These are phyloP conservation scores for Hycleus cichorii DNA, from an alignment of 1,140 invertebrate genomes.

Conservation along the genomic window DNA sequence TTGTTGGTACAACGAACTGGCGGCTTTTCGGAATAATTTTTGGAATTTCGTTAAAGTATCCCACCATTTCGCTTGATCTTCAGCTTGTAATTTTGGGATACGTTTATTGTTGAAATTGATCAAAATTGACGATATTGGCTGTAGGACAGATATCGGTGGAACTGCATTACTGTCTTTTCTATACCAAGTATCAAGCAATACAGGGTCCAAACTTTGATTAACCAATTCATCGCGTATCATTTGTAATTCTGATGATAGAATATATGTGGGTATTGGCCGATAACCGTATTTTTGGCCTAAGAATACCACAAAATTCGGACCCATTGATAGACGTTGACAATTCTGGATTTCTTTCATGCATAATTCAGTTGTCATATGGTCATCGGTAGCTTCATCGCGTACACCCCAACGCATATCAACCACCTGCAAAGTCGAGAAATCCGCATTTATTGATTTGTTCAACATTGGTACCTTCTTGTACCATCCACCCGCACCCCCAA, in stretches of 20 bases:
- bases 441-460: slow-evolving; percentile 10
- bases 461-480: slow-evolving; percentile 22
- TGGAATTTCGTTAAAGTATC: slow-evolving; percentile 93
- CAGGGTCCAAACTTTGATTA: slow-evolving; percentile 70
- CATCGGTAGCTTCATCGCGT: slow-evolving; percentile 93
- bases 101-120: slow-evolving; percentile 98
- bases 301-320: slow-evolving; percentile 97
- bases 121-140: slow-evolving; percentile 94
- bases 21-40: slow-evolving; percentile 86
- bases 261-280: slow-evolving; percentile 91
- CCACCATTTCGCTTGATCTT: slow-evolving; percentile 96
- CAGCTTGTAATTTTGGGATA: slow-evolving; percentile 90
- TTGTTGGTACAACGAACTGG: slow-evolving; percentile 71
- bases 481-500: slow-evolving; percentile 10
- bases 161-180: slow-evolving; percentile 94
- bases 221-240: slow-evolving; percentile 78
- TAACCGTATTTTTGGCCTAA: slow-evolving; percentile 98
- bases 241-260: slow-evolving; percentile 84
- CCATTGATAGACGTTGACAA: slow-evolving; percentile 94
- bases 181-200: slow-evolving; percentile 89
- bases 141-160: slow-evolving; percentile 84
- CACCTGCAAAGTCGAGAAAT: slow-evolving; percentile 54
- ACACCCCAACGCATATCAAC: slow-evolving; percentile 99
- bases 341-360: slow-evolving; percentile 98
- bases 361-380: slow-evolving; percentile 97